A percentile compares a stretch with the other conserved stretches of the same genome.
These are phyloP conservation scores for Ageneiosus marmoratus DNA, from an alignment of 2,113 vertebrate species.

Conservation along the genomic window DNA sequence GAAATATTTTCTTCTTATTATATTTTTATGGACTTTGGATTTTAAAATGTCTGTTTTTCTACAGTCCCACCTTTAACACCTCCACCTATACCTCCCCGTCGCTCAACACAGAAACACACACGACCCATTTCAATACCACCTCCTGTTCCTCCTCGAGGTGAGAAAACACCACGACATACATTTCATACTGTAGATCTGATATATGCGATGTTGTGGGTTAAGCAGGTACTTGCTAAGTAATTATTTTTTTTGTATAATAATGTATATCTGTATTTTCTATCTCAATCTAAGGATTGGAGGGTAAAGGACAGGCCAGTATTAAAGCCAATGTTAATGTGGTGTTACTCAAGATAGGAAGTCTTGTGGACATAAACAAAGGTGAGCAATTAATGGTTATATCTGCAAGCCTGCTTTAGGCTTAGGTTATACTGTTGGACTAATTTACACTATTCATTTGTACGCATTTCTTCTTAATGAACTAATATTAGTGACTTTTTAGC, in stretches of 20 bases:
- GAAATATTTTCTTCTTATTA: neutral
- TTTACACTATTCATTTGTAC: no score
- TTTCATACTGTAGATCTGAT: no score
- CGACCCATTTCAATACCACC: constrained; percentile 49
- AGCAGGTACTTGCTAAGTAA: neutral
- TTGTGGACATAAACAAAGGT: constrained; percentile 68
- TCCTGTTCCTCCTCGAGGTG: constrained; percentile 54
- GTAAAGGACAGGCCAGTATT: constrained; percentile 40
- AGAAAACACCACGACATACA: neutral
- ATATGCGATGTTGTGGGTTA: neutral
- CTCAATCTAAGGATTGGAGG: constrained; percentile 41
- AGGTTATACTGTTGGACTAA: neutral
- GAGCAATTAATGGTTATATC: neutral
- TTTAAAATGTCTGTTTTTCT: constrained; percentile 15
- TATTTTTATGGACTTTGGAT: neutral
- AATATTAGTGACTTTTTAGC: constrained; percentile 42
- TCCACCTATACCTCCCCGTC: constrained; percentile 69
- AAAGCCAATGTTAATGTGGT: constrained; percentile 70
- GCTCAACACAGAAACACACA: constrained; percentile 39
- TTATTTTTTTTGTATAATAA: neutral
- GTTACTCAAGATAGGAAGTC: constrained; percentile 61
- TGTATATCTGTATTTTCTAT: neutral
- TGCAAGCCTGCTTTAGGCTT: neutral
- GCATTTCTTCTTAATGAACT: neutral
- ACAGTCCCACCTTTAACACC: constrained; percentile 45